Base-by-base conservation (phyloP, 2,113 vertebrate species). In the Telmatochromis brichardi region DNA sequence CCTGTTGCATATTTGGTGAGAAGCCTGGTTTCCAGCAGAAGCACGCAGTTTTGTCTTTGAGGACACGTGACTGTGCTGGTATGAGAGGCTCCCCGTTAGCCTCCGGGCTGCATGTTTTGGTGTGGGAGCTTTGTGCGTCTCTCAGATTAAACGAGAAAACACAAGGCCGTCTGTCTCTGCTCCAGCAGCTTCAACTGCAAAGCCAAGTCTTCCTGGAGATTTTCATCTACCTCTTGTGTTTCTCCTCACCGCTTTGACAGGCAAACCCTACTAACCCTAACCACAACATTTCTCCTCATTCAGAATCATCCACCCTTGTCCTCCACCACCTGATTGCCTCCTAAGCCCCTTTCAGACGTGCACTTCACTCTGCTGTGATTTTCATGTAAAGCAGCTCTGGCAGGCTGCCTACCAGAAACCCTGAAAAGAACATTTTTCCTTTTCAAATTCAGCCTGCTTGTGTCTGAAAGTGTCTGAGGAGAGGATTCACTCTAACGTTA, bases 211-310 rank as follows among this genome's bases (percentile, higher is more conserved):
- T 83, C 42, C 31, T 19, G 84, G 80, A 85, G 54, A 47, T 54
- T 86, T 94, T 86, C 93, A 90, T 93, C 76, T 81, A 33, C 35
- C 86, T 86, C 63, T 86, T 92, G 79, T 87, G 81, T 90, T 63
- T 93, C 78, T 86, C 85, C 54, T 91, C 89, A 45, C 4, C 4
- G 5, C 89, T 88, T 35, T 76, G 85, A 82, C 84, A 80, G 57
- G 81, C 80, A 31, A 88, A 89, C 73, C 33, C 42, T 9, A 63
- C 86, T 81, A 84, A 90, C 87, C 57, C 85, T 31, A 26, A 88
- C 65, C 37, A 9, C 81, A 42, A 63, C 35, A 2, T 85, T 88
- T 83, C 47, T 76, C 53, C 35, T 87, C 45, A 58, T 83, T 87
- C 55, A 33, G 13, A 71, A 40, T 58, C 83, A 6, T 31, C 60